A percentile compares a stretch with the other conserved stretches of the same genome.
These are phyloP conservation scores for Drosophila parabipectinata DNA, from an alignment of 1,140 invertebrate genomes.

Conservation along the genomic window DNA sequence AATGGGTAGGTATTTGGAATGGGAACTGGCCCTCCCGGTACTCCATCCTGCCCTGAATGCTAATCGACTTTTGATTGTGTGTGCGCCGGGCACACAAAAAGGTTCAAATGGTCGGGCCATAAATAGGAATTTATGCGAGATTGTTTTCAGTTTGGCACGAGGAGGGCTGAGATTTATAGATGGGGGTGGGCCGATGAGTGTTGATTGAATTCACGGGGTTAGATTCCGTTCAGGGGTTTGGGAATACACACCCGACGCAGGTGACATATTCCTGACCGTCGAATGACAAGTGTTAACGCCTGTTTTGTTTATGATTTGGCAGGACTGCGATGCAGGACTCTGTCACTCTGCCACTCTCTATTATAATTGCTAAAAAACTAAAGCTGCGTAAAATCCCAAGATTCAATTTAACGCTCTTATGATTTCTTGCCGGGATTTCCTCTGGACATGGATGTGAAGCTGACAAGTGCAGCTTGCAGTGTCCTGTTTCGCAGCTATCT, in stretches of 20 bases:
- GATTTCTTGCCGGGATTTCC: conserved; percentile 52
- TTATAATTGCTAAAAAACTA: conserved; percentile 81
- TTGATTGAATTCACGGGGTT: conserved; percentile 68
- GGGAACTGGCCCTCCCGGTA: conserved; percentile 31
- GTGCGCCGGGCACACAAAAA: conserved; percentile 57
- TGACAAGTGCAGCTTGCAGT: conserved; percentile 59
- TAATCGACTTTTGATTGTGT: conserved; percentile 81
- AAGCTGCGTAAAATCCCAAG: conserved; percentile 79
- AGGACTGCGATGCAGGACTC: background rate
- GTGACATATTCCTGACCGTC: conserved; percentile 72
- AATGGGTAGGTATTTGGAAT: conserved; percentile 1
- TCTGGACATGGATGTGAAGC: conserved; percentile 29
- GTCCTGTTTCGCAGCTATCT: conserved; percentile 49
- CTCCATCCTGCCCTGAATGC: conserved; percentile 50
- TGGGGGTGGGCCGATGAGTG: conserved; percentile 25
- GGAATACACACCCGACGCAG: conserved; percentile 40
- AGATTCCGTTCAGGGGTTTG: background rate
- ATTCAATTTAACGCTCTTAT: conserved; percentile 78
- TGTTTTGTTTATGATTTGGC: conserved; percentile 55
- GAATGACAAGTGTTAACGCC: conserved; percentile 72
- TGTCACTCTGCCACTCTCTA: background rate
- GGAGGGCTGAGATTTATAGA: conserved; percentile 57
- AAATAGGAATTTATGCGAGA: conserved; percentile 74
- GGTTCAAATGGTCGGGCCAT: conserved; percentile 70
- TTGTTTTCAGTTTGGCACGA: conserved; percentile 21